A percentile compares a stretch with the other conserved stretches of the same genome.
phyloP scores from a whole-genome alignment of 1,140 invertebrate genomes.

The Platyscapa corneri region DNA sequence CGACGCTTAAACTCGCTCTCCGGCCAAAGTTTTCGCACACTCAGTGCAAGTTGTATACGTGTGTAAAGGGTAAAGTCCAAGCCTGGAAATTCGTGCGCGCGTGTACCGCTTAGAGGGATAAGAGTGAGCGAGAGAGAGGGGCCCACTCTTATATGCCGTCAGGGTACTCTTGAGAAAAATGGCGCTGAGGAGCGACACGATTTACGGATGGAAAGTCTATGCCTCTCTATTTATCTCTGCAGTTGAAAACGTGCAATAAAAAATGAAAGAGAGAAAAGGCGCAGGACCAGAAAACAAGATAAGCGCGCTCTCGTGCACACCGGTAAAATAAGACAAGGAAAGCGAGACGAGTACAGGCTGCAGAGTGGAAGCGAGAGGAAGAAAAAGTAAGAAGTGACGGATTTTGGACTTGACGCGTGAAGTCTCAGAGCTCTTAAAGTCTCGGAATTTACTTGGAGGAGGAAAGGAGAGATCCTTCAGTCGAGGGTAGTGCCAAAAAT shows the following conservation, averaged over 20 bases:
- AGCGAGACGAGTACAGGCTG: not conserved
- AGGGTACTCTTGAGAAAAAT: conserved; percentile 63
- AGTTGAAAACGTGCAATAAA: conserved; percentile 45
- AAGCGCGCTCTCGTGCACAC: conserved; percentile 29
- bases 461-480: not conserved
- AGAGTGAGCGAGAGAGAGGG: conserved; percentile 4
- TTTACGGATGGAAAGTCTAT: conserved; percentile 50
- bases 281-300: conserved; percentile 61
- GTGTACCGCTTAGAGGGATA: not conserved
- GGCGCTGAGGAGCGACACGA: conserved; percentile 58
- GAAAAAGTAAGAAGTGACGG: conserved; percentile 47
- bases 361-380: not conserved
- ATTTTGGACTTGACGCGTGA: conserved; percentile 57
- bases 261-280: conserved; percentile 40
- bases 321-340: not conserved
- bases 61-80: not conserved
- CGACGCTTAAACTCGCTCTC: not conserved
- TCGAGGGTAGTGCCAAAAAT: conserved; percentile 36
- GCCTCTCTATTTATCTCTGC: not conserved
- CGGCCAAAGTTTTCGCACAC: conserved; percentile 8
- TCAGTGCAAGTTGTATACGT: not conserved
- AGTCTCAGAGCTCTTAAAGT: conserved; percentile 34
- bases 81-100: not conserved
- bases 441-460: conserved; percentile 12
- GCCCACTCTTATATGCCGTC: conserved; percentile 62